Evolutionary conservation across 1,140 invertebrate genomes (phyloP), one percentile per base, ranked within the genome.

Genomic region (Lordiphosa clarofinis): DNA sequence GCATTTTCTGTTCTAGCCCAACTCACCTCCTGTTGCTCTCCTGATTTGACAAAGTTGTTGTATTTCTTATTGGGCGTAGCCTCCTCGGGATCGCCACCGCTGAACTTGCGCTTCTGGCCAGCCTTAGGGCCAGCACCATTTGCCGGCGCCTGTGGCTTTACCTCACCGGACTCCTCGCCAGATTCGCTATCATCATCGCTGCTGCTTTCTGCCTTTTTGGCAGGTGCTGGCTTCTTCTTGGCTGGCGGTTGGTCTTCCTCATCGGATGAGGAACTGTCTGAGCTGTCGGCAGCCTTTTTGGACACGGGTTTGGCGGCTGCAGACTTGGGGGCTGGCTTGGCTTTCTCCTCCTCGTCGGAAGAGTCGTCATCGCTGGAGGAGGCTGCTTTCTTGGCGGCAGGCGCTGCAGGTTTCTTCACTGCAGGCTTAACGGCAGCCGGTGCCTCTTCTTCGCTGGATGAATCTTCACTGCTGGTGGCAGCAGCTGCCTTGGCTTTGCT

Each of bases 11-110:
- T 33, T 13, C 3, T 1, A 2, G 9, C 4, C 15, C 3, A 63
- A 64, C 62, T 76, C 75, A 91, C 91, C 89, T 91, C 90, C 1
- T 90, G 88, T 8, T 31, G 6, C 12, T 88, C 86, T 40, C 90
- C 90, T 0, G 87, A 89, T 71, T 92, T 92, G 0, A 92, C 91
- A 67, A 92, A 93, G 56, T 93, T 93, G 49, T 65, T 89, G 57
- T 92, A 92, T 54, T 89, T 89, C 59, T 90, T 90, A 47, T 89
- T 90, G 3, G 78, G 73, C 4, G 81, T 72, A 24, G 63, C 68
- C 36, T 61, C 75, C 4, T 78, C 75, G 12, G 57, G 64, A 39
- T 59, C 78, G 7, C 86, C 73, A 24, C 88, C 86, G 49, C 86
- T 81, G 6, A 87, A 70, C 66, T 89, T 91, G 28, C 87, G 69